Conservation (phyloP, 2,113 vertebrate species). For the Pseudopodoces humilis region DNA sequence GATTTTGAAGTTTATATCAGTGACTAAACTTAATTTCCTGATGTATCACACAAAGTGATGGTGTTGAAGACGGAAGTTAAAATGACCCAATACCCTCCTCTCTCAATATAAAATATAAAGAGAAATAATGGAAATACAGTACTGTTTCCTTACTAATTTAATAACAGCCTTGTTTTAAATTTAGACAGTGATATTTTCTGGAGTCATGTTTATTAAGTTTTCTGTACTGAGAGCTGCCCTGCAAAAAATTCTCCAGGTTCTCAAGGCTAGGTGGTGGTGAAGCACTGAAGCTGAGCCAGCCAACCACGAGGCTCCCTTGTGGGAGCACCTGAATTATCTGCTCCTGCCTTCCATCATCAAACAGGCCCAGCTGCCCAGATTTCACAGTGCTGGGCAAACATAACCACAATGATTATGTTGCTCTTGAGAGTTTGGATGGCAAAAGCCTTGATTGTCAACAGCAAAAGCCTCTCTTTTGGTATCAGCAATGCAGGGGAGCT, state of each 20-base stretch:
- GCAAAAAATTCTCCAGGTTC: background rate
- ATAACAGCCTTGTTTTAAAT: background rate
- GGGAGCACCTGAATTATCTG: accelerated
- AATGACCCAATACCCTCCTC: background rate
- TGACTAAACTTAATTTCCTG: background rate
- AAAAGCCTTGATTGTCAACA: background rate
- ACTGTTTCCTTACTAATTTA: background rate
- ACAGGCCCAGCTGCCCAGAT: background rate
- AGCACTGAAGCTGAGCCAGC: background rate
- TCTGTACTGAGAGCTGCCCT: background rate
- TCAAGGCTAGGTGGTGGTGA: background rate
- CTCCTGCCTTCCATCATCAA: background rate
- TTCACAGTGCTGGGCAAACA: background rate
- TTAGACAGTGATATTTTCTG: background rate
- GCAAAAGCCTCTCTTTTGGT: background rate
- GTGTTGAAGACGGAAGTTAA: background rate
- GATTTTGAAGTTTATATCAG: background rate
- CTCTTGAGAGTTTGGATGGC: background rate
- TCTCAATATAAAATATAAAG: background rate
- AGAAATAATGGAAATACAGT: background rate
- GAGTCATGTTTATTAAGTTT: background rate
- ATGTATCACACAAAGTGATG: background rate
- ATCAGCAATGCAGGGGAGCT: background rate
- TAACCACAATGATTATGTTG: accelerated
- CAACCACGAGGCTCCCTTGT: accelerated